These are phyloP conservation scores for Tenthredo scrophulariae DNA, from an alignment of 2,888 invertebrate genomes.

Conservation along the genomic window DNA sequence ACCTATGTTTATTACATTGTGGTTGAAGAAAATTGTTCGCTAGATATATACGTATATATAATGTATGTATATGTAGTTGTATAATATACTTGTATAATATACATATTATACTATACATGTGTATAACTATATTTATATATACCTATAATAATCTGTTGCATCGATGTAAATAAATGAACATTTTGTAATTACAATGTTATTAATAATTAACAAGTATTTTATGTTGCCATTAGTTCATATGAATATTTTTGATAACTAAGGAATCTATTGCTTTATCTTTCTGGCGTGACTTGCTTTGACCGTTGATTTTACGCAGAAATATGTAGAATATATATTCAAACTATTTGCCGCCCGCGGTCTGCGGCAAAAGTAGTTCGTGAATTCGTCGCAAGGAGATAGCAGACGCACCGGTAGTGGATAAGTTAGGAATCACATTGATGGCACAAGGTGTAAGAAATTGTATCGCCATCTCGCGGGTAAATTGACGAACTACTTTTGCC, in stretches of 20 bases:
- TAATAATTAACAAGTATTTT: not conserved
- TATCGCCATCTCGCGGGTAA: no score
- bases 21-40: constrained; percentile 67
- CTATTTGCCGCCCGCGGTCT: no score
- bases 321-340: no score
- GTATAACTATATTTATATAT: constrained; percentile 49
- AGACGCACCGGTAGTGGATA: no score
- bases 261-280: no score
- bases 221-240: not conserved
- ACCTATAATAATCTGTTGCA: constrained; percentile 70
- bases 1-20: constrained; percentile 55
- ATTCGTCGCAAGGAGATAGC: no score
- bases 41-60: constrained; percentile 65
- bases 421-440: no score
- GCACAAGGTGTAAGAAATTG: no score
- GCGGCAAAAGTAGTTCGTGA: no score
- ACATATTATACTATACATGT: constrained; percentile 54
- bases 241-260: not conserved
- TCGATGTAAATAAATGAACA: constrained; percentile 73
- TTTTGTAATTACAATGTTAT: constrained; percentile 70
- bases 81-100: constrained; percentile 22
- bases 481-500: no score
- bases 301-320: no score
- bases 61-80: constrained; percentile 56
- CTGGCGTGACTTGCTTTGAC: no score